Conservation (phyloP, 2,113 vertebrate species). For the Arenaria interpres region DNA sequence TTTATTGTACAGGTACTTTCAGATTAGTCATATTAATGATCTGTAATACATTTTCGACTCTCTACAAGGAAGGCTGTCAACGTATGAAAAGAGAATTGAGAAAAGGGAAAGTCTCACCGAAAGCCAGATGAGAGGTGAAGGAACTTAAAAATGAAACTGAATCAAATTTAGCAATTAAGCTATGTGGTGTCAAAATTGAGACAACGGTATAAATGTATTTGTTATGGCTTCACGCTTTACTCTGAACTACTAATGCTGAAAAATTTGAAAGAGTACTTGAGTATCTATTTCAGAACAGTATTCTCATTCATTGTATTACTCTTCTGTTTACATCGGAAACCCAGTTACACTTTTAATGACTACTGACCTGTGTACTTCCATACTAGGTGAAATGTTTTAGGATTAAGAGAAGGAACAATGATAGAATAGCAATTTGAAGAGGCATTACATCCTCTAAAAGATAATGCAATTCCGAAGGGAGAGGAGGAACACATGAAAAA, state of each 20-base stretch:
- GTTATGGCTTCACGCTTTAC: fast-evolving
- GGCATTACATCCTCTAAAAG: neutral
- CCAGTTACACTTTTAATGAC: neutral
- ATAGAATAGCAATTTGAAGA: neutral
- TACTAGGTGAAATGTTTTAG: neutral
- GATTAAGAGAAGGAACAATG: neutral
- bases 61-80: neutral
- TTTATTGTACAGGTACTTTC: neutral
- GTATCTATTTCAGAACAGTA: neutral
- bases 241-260: neutral
- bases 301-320: neutral
- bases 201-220: neutral
- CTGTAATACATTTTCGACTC: neutral
- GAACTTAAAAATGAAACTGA: neutral
- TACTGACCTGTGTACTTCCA: neutral
- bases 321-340: neutral
- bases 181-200: neutral
- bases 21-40: neutral
- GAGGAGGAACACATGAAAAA: neutral
- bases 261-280: neutral
- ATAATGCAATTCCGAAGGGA: neutral
- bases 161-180: neutral
- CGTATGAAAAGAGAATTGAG: neutral
- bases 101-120: neutral
- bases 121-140: neutral